A percentile compares a stretch with the other conserved stretches of the same genome.
Evolutionary conservation across 2,113 vertebrate genomes (phyloP).

Genomic region (Urocynchramus pylzowi): DNA sequence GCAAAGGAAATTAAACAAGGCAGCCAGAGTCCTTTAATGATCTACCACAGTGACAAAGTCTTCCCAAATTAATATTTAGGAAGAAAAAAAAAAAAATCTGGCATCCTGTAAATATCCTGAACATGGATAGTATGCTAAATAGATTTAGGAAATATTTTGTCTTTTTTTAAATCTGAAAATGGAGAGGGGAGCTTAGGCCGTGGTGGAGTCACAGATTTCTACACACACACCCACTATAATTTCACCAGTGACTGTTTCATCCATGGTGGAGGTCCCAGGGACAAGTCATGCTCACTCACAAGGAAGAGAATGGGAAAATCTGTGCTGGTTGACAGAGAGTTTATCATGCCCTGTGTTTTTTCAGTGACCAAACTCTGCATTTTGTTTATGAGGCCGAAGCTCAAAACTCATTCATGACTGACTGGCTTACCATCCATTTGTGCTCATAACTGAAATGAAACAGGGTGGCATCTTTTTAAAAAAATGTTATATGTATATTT

Average conservation of each 20-base stretch:
- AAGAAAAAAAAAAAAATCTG: background rate
- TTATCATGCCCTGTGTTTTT: fast-evolving
- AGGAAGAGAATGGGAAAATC: background rate
- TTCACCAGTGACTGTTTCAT: background rate
- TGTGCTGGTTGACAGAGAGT: background rate
- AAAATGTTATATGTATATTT: background rate
- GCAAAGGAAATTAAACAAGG: background rate
- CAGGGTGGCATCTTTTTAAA: background rate
- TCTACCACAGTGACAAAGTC: background rate
- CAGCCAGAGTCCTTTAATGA: background rate
- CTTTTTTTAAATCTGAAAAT: background rate
- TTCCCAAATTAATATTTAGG: background rate
- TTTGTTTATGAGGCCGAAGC: background rate
- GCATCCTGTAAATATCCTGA: background rate
- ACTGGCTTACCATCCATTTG: background rate
- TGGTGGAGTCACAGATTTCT: background rate
- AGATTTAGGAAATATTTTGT: background rate
- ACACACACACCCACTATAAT: background rate
- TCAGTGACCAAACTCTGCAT: background rate
- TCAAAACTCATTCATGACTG: background rate
- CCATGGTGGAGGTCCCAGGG: background rate
- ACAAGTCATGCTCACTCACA: background rate
- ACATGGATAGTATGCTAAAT: background rate
- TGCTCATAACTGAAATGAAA: background rate
- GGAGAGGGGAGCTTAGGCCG: background rate